Percentiles rank a stretch among this genome's conserved stretches.
Evolutionary conservation across 2,797 vertebrate genomes (phyloP).

Genomic region (Notolepis coatsorum): DNA sequence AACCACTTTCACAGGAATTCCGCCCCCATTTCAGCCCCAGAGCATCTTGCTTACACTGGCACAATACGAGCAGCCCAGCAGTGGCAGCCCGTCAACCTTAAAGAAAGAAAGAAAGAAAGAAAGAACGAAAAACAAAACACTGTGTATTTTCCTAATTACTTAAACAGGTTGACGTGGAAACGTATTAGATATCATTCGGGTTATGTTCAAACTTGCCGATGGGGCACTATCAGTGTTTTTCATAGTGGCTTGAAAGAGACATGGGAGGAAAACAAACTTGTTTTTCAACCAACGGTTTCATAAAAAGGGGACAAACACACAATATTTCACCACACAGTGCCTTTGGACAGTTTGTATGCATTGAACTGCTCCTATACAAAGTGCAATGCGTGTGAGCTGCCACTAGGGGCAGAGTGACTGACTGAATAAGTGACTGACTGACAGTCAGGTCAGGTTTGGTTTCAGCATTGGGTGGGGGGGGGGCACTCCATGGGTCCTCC

Average conservation of each 20-base stretch:
- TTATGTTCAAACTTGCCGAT: conserved; percentile 20
- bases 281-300: no score
- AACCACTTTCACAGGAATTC: conserved; percentile 72
- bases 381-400: neutral
- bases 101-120: no score
- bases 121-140: conserved; percentile 59
- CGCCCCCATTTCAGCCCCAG: conserved; percentile 46
- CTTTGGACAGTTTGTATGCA: neutral
- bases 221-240: neutral
- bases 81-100: conserved; percentile 41
- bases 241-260: neutral
- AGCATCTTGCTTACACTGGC: conserved; percentile 66
- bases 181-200: neutral
- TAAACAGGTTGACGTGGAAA: conserved; percentile 45
- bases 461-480: no score
- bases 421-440: no score
- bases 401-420: neutral
- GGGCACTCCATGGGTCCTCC: no score
- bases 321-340: neutral
- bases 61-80: conserved; percentile 71
- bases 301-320: no score
- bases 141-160: conserved; percentile 62
- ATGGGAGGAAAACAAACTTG: no score
- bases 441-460: no score
- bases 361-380: neutral